Percentiles rank a stretch among this genome's conserved stretches.
Evolutionary conservation across 1,140 invertebrate genomes (phyloP).

Genomic region (Notospermus geniculatus): DNA sequence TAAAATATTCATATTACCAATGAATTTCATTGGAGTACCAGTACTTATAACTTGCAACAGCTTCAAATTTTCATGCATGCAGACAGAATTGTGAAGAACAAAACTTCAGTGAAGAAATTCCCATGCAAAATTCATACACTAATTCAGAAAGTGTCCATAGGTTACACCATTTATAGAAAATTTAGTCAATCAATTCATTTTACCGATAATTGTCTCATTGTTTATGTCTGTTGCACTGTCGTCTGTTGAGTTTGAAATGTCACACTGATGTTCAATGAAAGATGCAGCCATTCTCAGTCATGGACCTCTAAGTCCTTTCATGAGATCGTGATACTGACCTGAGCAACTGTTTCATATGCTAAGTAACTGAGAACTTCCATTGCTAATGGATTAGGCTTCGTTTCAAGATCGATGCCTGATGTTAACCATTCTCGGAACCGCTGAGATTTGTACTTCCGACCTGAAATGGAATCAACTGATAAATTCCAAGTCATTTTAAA

Average conservation of each 20-base stretch:
- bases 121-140: too few species aligned
- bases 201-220: neutral
- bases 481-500: too few species aligned
- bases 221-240: neutral
- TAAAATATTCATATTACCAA: too few species aligned
- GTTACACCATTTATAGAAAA: too few species aligned
- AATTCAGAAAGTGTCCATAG: too few species aligned
- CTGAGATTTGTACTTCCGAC: constrained; percentile 55
- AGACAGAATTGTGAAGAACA: too few species aligned
- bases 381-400: constrained; percentile 59
- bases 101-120: too few species aligned
- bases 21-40: too few species aligned
- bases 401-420: constrained; percentile 52
- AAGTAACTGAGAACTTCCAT: constrained; percentile 64
- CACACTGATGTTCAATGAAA: neutral
- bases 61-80: too few species aligned
- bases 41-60: too few species aligned
- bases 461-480: constrained; percentile 40
- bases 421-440: constrained; percentile 61
- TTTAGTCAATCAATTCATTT: too few species aligned
- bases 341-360: constrained; percentile 68
- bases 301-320: neutral
- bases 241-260: neutral
- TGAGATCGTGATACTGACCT: constrained; percentile 51
- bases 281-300: neutral